These are phyloP conservation scores for Junonia oenone DNA, from an alignment of 2,888 invertebrate genomes.

Conservation along the genomic window DNA sequence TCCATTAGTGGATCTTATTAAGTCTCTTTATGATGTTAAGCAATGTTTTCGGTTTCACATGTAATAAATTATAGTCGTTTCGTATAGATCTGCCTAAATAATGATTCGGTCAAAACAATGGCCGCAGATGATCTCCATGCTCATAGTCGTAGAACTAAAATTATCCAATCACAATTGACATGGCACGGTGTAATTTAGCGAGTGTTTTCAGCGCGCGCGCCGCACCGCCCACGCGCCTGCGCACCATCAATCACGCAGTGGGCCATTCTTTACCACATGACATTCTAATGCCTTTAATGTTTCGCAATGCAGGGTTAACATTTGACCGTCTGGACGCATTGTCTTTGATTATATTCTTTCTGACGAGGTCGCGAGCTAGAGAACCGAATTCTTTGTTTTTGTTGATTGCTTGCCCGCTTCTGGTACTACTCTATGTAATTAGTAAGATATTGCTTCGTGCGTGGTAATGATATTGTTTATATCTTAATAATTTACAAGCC, in stretches of 20 bases:
- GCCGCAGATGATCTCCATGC: constrained; percentile 28
- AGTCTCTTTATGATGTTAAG: constrained; percentile 31
- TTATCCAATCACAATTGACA: constrained; percentile 41
- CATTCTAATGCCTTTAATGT: constrained; percentile 64
- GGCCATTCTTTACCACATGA: constrained; percentile 62
- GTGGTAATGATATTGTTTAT: not conserved
- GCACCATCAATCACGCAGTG: constrained; percentile 62
- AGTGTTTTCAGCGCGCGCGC: constrained; percentile 56
- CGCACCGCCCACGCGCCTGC: constrained; percentile 52
- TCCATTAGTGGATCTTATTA: constrained; percentile 29
- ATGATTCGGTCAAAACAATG: constrained; percentile 30
- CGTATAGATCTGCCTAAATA: constrained; percentile 22
- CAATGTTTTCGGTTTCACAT: constrained; percentile 30
- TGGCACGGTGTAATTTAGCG: constrained; percentile 57
- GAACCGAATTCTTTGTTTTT: constrained; percentile 30
- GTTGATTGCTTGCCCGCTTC: constrained; percentile 26
- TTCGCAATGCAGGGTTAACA: constrained; percentile 54
- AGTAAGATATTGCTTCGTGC: constrained; percentile 5
- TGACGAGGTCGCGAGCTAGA: constrained; percentile 35
- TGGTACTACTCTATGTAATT: constrained; percentile 21
- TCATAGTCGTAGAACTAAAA: constrained; percentile 28
- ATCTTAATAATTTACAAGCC: not conserved
- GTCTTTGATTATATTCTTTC: constrained; percentile 36
- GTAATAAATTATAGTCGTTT: constrained; percentile 29
- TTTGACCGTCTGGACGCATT: constrained; percentile 49